phyloP scores from a whole-genome alignment of 1,140 invertebrate species.

The Drosophila azteca region DNA sequence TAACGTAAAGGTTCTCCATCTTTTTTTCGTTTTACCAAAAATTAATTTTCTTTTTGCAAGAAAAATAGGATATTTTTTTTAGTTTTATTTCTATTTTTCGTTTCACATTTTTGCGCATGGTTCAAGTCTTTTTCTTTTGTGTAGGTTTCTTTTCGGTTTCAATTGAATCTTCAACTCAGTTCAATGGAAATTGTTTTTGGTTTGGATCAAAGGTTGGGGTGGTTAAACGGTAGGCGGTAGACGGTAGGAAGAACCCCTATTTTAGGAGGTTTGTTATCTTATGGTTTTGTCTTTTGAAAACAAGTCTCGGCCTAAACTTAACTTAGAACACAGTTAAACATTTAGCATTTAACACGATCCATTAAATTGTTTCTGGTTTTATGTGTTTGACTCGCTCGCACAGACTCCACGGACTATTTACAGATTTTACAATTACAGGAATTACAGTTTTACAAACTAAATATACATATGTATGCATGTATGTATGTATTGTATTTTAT shows the following conservation, averaged over 20 bases:
- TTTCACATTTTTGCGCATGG: constrained; percentile 58
- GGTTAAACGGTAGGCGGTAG: background rate
- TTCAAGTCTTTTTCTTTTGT: constrained; percentile 66
- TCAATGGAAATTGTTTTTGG: constrained; percentile 42
- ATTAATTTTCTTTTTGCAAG: constrained; percentile 40
- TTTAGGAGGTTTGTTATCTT: constrained; percentile 25
- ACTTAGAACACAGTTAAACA: constrained; percentile 47
- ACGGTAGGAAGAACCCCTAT: constrained; percentile 26
- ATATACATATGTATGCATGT: constrained; percentile 26
- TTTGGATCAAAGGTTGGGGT: constrained; percentile 38
- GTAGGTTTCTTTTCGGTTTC: constrained; percentile 43
- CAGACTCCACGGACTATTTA: constrained; percentile 61
- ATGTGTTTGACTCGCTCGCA: constrained; percentile 28
- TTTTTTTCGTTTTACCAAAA: constrained; percentile 22
- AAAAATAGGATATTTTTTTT: constrained; percentile 61
- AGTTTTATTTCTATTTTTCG: constrained; percentile 20
- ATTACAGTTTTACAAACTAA: constrained; percentile 72
- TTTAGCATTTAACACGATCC: constrained; percentile 47
- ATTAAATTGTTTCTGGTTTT: constrained; percentile 31
- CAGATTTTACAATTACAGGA: constrained; percentile 78
- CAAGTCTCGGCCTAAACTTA: constrained; percentile 13
- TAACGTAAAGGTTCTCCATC: constrained; percentile 12
- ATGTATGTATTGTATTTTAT: constrained; percentile 14
- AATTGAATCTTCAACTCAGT: constrained; percentile 55
- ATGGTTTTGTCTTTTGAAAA: constrained; percentile 25